Base-by-base conservation (phyloP, 2,113 vertebrate genomes). In the Oceanites oceanicus region DNA sequence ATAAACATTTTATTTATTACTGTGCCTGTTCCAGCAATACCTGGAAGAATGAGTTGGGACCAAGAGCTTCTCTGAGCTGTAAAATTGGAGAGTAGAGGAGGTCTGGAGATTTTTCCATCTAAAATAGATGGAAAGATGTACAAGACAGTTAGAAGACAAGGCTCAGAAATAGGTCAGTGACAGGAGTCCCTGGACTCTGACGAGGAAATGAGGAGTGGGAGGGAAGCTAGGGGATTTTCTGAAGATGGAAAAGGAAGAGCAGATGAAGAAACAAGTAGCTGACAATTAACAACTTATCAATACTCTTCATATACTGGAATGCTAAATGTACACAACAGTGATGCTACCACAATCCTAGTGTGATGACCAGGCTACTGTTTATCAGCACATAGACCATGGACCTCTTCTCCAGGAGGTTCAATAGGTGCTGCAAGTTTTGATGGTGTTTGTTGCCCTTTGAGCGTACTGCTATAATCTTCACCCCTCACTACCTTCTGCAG, bases 391-490 rank as follows among this genome's bases (percentile, higher is more conserved):
- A 16, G 21, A 52, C 21, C 18, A 25, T 2, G 9, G n/a, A 49
- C 5, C 10, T 50, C 15, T 74, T 62, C 47, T 67, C 10, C 40
- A 30, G 20, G 11, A 78, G 12, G 3, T 44, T 74, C 50, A 63
- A 34, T 7, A 38, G 4, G 3, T 32, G 5, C 56, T 83, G 13
- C n/a, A 62, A 70, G 15, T 26, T 23, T n/a, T n/a, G 7, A 32
- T 17, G 23, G 6, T 11, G 10, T 74, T 71, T 59, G 11, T 25
- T 34, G 8, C 13, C 12, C 53, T 81, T 86, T 29, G 53, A 81
- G 8, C 1, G 1, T 16, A n/a, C 0, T 0, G 2, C 10, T 88
- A 32, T 16, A 84, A 30, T 34, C 45, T 71, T 86, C 8, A 7
- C 7, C 30, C 5, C 11, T 71, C 58, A 2, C 4, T n/a, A 7